Conservation (phyloP, 1,140 invertebrate species). For the Cepaea nemoralis region DNA sequence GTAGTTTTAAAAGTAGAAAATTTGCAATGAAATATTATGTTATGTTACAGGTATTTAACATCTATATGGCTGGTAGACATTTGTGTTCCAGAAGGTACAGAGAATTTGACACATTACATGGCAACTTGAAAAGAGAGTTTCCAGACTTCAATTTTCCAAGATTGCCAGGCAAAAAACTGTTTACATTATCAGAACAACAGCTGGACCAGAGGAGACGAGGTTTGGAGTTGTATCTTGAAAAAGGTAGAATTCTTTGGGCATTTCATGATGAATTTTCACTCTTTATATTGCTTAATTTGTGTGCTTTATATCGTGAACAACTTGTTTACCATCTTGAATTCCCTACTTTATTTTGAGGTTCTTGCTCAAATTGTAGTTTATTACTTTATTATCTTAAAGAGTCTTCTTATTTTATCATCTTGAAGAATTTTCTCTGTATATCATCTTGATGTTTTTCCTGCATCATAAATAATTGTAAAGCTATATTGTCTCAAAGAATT, state of each 20-base stretch:
- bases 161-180: conserved; percentile 98
- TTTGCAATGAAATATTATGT: neutral
- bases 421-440: no score
- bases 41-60: conserved; percentile 86
- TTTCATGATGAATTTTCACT: no score
- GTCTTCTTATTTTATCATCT: neutral
- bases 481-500: no score
- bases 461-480: no score
- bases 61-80: conserved; percentile 98
- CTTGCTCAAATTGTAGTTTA: neutral
- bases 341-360: no score
- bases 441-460: no score
- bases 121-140: conserved; percentile 94
- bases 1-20: no score
- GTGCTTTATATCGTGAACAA: no score
- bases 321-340: no score
- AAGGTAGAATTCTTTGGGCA: no score
- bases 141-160: conserved; percentile 97
- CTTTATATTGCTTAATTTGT: no score
- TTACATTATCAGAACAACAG: conserved; percentile 95
- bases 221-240: conserved; percentile 97
- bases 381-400: neutral
- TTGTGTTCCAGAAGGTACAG: conserved; percentile 95
- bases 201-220: conserved; percentile 92
- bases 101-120: conserved; percentile 92